A percentile compares a stretch with the other conserved stretches of the same genome.
Conservation (phyloP, 2,797 vertebrate genomes). For the Aldrovandia affinis region DNA sequence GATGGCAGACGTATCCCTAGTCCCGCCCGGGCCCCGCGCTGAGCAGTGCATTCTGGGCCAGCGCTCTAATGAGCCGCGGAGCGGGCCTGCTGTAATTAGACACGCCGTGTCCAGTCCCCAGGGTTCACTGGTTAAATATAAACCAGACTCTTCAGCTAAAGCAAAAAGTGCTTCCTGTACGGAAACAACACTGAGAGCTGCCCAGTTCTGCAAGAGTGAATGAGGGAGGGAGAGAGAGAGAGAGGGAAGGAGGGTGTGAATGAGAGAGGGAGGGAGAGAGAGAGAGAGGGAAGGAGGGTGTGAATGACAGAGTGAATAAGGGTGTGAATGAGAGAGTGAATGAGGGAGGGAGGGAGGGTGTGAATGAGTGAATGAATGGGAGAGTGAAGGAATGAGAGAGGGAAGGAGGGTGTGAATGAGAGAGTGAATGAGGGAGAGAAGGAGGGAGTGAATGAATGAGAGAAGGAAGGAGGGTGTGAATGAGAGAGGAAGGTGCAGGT, state of each 20-base stretch:
- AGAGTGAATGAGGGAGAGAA: no score
- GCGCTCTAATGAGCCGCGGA: neutral
- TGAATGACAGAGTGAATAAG: neutral
- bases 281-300: neutral
- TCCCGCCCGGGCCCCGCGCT: neutral
- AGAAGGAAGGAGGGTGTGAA: no score
- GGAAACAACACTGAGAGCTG: neutral
- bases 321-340: no score
- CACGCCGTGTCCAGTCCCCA: neutral
- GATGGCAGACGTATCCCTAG: no score
- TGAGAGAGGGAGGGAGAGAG: neutral
- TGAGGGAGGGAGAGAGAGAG: neutral
- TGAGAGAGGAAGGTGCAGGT: no score
- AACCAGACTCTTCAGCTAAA: constrained; percentile 3
- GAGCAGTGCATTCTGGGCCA: neutral
- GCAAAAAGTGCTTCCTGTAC: neutral
- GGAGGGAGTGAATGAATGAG: no score
- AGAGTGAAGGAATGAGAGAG: no score
- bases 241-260: neutral
- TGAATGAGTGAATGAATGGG: no score
- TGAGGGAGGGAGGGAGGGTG: no score
- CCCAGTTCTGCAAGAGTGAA: neutral
- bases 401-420: no score
- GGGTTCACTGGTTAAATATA: constrained; percentile 24
- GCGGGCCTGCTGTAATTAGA: neutral